Conservation (phyloP, 2,113 vertebrate species). For the Actenoides hombroni region DNA sequence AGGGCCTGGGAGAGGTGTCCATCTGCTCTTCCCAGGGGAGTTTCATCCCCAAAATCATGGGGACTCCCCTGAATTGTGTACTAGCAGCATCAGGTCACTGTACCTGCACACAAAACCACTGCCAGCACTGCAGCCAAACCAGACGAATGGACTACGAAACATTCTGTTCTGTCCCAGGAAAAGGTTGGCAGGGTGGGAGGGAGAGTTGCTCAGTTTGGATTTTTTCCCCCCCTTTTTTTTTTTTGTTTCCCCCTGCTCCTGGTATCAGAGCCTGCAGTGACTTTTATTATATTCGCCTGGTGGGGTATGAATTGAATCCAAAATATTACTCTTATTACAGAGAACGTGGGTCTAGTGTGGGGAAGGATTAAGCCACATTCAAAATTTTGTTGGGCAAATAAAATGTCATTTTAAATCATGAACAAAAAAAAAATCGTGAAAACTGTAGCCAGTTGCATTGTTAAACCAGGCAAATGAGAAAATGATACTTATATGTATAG, state of each 20-base stretch:
- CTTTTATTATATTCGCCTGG: neutral
- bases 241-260: neutral
- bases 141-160: neutral
- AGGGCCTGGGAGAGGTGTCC: neutral
- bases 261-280: neutral
- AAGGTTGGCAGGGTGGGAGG: neutral
- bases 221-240: neutral
- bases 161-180: neutral
- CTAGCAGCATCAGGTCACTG: neutral
- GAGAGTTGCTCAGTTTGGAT: neutral
- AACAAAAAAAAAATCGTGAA: neutral
- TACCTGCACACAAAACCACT: neutral
- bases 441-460: neutral
- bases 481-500: neutral
- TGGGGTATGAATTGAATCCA: neutral
- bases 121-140: neutral
- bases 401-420: neutral
- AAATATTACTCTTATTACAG: neutral
- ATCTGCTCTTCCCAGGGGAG: neutral
- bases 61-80: neutral
- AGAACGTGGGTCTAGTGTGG: neutral
- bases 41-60: neutral
- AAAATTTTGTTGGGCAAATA: neutral
- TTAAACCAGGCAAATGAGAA: neutral
- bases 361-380: neutral